A percentile compares a stretch with the other conserved stretches of the same genome.
These are phyloP conservation scores for Lasioglossum vierecki DNA, from an alignment of 2,888 invertebrate species.

Conservation along the genomic window DNA sequence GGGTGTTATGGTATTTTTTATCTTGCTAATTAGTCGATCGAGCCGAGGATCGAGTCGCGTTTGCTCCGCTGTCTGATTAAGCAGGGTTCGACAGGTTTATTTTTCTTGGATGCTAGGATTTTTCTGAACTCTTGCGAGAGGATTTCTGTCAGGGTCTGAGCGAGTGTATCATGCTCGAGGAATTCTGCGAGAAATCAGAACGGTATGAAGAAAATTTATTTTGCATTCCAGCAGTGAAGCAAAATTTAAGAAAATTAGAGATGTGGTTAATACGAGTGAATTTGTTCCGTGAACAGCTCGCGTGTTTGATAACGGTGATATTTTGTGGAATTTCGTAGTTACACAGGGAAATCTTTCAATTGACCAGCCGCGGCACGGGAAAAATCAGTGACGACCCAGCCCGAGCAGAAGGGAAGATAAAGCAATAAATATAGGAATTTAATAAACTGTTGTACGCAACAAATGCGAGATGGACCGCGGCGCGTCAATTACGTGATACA, in stretches of 20 bases:
- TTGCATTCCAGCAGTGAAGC: not conserved
- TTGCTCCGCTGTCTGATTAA: not conserved
- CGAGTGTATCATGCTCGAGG: no score
- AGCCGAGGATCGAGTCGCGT: not conserved
- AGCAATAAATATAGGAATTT: constrained; percentile 20
- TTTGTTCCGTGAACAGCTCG: not conserved
- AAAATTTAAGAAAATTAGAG: not conserved
- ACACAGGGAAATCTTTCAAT: not conserved
- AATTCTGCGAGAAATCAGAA: no score
- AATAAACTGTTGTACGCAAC: constrained; percentile 19
- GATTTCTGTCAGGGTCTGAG: not conserved
- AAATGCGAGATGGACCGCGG: constrained; percentile 2
- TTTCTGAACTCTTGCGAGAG: not conserved
- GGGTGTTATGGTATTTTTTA: not conserved
- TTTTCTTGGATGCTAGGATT: not conserved
- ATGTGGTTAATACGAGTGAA: not conserved
- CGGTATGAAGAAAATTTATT: not conserved
- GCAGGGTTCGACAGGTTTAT: not conserved
- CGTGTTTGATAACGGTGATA: not conserved
- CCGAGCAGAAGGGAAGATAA: constrained; percentile 3
- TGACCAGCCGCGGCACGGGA: not conserved
- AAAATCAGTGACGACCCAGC: not conserved
- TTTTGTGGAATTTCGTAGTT: constrained; percentile 9
- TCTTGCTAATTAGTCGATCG: constrained; percentile 45
- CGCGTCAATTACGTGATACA: constrained; percentile 17